phyloP scores from a whole-genome alignment of 2,113 vertebrate genomes.

The Melanocharis versteri region DNA sequence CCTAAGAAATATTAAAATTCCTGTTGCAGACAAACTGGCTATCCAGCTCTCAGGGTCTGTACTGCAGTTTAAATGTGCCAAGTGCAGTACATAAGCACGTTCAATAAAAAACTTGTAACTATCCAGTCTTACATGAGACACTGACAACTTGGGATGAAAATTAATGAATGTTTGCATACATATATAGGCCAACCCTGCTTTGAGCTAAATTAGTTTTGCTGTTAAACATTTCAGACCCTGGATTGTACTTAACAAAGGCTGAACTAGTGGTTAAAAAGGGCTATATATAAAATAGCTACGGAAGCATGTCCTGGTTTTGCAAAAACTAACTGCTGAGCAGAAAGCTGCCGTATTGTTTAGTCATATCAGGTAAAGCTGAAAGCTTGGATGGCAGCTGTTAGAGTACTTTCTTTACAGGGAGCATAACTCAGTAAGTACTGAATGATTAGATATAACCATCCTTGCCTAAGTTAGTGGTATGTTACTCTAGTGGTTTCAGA shows the following conservation, averaged over 20 bases:
- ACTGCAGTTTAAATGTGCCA: background rate
- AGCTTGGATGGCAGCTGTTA: background rate
- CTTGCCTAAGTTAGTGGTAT: background rate
- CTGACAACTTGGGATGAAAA: background rate
- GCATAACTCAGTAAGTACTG: background rate
- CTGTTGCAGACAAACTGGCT: background rate
- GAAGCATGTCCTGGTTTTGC: background rate
- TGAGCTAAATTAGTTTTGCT: constrained; percentile 10
- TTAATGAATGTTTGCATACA: background rate
- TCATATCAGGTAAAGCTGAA: background rate
- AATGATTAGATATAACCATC: background rate
- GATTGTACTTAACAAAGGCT: background rate
- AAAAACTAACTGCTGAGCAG: background rate
- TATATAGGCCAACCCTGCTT: background rate
- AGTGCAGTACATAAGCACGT: rapidly evolving
- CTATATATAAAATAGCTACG: background rate
- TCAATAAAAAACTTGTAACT: background rate
- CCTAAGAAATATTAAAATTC: background rate
- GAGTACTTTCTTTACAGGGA: background rate
- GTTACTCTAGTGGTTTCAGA: background rate
- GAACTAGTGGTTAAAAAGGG: background rate
- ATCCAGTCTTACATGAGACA: background rate
- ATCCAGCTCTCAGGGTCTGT: background rate
- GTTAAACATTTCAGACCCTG: background rate
- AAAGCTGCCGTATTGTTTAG: background rate